Evolutionary conservation across 1,140 invertebrate genomes (phyloP), one percentile per base, ranked within the genome.

Genomic region (Temnothorax nylanderi): DNA sequence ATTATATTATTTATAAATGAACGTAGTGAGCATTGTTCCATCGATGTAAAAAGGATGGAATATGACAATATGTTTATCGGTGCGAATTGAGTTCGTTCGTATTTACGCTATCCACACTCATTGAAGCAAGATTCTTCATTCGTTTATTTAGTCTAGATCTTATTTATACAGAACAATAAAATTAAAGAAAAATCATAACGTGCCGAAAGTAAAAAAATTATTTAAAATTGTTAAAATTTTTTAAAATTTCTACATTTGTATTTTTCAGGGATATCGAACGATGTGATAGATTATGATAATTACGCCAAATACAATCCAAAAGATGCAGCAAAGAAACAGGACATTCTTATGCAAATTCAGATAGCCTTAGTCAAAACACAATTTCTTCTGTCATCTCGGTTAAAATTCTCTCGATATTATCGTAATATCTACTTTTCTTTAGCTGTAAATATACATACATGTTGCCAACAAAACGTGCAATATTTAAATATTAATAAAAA

Each of bases 311-410:
- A 65, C 26, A 81, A 41, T 32, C 62, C 71, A 37, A 81, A 54
- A 64, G 44, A 13, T 1, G 26, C 32, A 8, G 69, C 34, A 21
- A 54, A 69, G 21, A 10, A 13, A 54, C 18, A 65, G 34, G 51
- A 32, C 41, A 69, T 81, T 81, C 47, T 54, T 49, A 32, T 16
- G 34, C n/a, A n/a, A 67, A 54, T 69, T 54, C 6, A 6, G 3
- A 47, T 77, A 6, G 21, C 47, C 47, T 58, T 80, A 32, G n/a
- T 80, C 13, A 18, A 56, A 81, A 69, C 49, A 56, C 32, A 41
- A 69, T 71, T 69, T 81, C 26, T 69, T 26, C 34, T 69, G n/a
- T 80, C 21, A 13, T 37, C 47, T 71, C 13, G n/a, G 21, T 81
- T 51, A 13, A 47, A 49, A 69, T 69, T 16, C 32, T 54, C n/a